Conservation (phyloP, 2,797 vertebrate genomes). For the Psittacula echo region DNA sequence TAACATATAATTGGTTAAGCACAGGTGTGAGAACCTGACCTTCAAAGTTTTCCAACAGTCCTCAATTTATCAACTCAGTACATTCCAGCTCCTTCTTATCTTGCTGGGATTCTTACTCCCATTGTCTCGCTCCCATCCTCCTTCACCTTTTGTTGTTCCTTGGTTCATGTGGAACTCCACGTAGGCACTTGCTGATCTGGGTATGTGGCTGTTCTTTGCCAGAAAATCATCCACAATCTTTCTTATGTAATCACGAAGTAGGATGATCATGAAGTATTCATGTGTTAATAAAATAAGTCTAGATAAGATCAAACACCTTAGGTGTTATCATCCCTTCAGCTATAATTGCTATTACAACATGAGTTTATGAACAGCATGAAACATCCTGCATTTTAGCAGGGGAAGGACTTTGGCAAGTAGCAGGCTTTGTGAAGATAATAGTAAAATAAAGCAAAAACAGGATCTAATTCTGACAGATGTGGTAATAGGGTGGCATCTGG, state of each 20-base stretch:
- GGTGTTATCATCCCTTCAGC: conserved; percentile 12
- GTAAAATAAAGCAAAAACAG: background rate
- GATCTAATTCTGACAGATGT: background rate
- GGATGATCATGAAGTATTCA: conserved; percentile 52
- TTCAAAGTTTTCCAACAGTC: no score
- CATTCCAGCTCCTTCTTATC: no score
- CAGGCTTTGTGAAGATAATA: background rate
- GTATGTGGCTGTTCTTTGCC: no score
- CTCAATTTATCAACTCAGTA: no score
- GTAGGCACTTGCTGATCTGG: no score
- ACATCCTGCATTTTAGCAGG: conserved; percentile 17
- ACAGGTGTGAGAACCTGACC: no score
- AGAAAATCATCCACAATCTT: background rate
- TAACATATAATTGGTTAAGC: no score
- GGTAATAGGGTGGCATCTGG: background rate
- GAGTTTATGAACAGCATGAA: conserved; percentile 14
- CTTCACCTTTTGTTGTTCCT: no score
- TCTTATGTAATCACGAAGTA: background rate
- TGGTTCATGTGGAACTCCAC: no score
- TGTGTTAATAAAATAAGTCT: conserved; percentile 17
- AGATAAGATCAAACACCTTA: conserved; percentile 60
- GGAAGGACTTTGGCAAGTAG: background rate
- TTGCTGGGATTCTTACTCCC: no score
- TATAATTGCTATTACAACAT: conserved; percentile 12
- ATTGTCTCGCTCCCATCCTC: no score